A percentile compares a stretch with the other conserved stretches of the same genome.
These are phyloP conservation scores for Mesaphorura yosii DNA, from an alignment of 1,140 invertebrate species.

Conservation along the genomic window DNA sequence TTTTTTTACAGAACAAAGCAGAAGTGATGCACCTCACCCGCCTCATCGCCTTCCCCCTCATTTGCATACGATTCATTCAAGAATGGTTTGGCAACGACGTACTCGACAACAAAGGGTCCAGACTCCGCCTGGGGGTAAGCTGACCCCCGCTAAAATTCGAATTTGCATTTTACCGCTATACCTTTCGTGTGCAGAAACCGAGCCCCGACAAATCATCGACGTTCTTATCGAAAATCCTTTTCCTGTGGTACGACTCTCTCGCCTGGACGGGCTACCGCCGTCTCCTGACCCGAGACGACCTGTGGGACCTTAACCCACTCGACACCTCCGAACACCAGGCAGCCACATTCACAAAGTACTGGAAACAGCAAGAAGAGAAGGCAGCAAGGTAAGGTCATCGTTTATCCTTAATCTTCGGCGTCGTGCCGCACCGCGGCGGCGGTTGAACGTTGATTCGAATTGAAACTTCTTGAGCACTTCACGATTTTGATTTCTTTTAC, in stretches of 20 bases:
- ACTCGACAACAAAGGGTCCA: no score
- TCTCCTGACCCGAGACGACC: conserved; percentile 39
- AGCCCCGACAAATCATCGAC: conserved; percentile 77
- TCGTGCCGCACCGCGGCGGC: no score
- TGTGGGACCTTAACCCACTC: conserved; percentile 46
- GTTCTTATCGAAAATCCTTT: conserved; percentile 74
- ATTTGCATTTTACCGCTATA: no score
- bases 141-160: no score
- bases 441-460: no score
- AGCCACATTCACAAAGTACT: conserved; percentile 40
- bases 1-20: not conserved
- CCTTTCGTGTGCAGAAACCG: no score
- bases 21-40: not conserved
- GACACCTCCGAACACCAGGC: conserved; percentile 39
- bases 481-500: conserved; percentile 90
- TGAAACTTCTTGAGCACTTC: no score
- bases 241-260: conserved; percentile 80
- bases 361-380: conserved; percentile 31
- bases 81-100: not conserved
- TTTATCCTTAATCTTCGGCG: no score
- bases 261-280: conserved; percentile 46
- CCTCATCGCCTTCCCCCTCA: conserved; percentile 43
- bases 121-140: no score
- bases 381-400: conserved; percentile 4
- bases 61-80: not conserved